phyloP scores from a whole-genome alignment of 2,113 vertebrate genomes.

The Podarcis raffonei region DNA sequence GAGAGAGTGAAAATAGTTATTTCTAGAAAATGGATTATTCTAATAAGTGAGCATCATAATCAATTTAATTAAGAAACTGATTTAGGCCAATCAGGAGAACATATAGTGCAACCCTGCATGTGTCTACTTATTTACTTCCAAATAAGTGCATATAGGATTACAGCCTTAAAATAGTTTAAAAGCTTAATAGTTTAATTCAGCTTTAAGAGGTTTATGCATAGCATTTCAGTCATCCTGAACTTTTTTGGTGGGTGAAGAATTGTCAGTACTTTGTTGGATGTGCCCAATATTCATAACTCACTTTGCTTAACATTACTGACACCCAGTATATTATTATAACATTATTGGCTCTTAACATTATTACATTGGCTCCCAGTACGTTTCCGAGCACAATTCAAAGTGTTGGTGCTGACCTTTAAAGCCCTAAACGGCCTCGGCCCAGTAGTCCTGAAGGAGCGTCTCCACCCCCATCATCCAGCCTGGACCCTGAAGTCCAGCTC shows the following conservation, averaged over 20 bases:
- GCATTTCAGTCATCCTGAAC: slow-evolving; percentile 13
- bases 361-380: too few species aligned
- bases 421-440: too few species aligned
- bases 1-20: background rate
- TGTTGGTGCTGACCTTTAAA: too few species aligned
- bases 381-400: too few species aligned
- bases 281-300: slow-evolving; percentile 38
- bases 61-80: background rate
- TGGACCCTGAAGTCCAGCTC: too few species aligned
- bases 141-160: too few species aligned
- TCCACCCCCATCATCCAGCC: too few species aligned
- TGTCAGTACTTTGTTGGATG: slow-evolving; percentile 40
- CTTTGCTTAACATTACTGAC: slow-evolving; percentile 11
- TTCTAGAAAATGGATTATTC: background rate
- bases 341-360: too few species aligned
- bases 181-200: too few species aligned
- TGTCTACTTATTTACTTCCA: too few species aligned
- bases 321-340: too few species aligned
- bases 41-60: background rate
- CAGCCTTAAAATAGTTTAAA: background rate
- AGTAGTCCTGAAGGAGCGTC: too few species aligned
- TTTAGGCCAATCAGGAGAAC: background rate
- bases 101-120: background rate
- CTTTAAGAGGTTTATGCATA: background rate
- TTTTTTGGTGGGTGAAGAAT: background rate